These are phyloP conservation scores for Lathronympha strigana DNA, from an alignment of 2,888 invertebrate genomes.

Conservation along the genomic window DNA sequence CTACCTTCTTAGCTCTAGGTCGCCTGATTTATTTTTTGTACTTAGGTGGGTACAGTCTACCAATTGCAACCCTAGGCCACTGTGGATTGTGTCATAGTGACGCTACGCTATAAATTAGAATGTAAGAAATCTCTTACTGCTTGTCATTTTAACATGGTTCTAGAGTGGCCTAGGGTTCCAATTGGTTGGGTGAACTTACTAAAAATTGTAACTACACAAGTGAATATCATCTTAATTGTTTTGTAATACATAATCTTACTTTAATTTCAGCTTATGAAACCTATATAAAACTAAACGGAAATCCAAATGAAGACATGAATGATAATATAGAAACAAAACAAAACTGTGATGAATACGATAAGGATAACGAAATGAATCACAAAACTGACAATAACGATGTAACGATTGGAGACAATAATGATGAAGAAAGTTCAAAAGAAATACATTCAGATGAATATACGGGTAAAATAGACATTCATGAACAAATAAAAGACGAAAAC, in stretches of 20 bases:
- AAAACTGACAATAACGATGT: constrained; percentile 42
- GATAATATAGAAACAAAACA: constrained; percentile 28
- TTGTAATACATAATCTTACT: constrained; percentile 24
- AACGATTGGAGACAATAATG: constrained; percentile 18
- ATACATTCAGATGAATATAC: constrained; percentile 11
- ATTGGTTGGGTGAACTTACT: too few species aligned
- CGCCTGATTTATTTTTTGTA: too few species aligned
- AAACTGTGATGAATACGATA: constrained; percentile 48
- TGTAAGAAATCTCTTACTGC: too few species aligned
- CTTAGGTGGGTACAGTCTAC: too few species aligned
- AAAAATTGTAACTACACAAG: too few species aligned
- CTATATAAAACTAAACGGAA: constrained; percentile 54
- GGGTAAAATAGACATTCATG: constrained; percentile 28
- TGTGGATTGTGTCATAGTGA: too few species aligned
- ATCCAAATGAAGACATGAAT: constrained; percentile 36
- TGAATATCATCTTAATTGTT: too few species aligned
- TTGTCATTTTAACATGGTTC: too few species aligned
- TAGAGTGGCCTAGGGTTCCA: too few species aligned
- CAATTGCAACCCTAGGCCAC: too few species aligned
- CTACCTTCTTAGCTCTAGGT: too few species aligned
- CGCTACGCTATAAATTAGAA: too few species aligned
- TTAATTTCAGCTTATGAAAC: constrained; percentile 70
- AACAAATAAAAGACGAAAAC: constrained; percentile 36
- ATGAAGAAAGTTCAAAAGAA: background rate
- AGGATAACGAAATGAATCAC: constrained; percentile 51